Conservation (phyloP, 2,888 invertebrate species). For the Leptopilina myrica region DNA sequence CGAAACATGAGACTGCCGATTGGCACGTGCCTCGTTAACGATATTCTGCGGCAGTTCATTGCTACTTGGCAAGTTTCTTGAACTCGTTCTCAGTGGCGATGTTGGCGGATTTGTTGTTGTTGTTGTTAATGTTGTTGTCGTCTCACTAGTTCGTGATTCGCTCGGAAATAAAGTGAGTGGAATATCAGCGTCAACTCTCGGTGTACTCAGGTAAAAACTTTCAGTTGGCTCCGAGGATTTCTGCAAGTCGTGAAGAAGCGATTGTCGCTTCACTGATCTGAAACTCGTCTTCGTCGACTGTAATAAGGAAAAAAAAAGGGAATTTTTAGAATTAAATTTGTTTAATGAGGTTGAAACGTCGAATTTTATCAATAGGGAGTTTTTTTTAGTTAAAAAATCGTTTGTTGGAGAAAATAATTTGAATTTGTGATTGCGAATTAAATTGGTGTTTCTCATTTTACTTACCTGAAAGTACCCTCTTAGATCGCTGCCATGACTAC, state of each 20-base stretch:
- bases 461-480: constrained; percentile 73
- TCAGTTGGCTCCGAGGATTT: constrained; percentile 66
- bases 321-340: too few relatives aligned
- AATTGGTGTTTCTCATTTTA: not conserved
- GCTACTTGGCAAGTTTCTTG: constrained; percentile 58
- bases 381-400: too few relatives aligned
- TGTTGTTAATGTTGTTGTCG: constrained; percentile 60
- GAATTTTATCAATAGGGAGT: too few relatives aligned
- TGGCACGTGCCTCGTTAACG: constrained; percentile 70
- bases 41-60: constrained; percentile 71
- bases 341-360: too few relatives aligned
- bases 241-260: constrained; percentile 61
- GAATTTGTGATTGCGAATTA: too few relatives aligned
- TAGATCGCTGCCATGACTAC: constrained; percentile 72
- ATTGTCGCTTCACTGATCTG: constrained; percentile 70
- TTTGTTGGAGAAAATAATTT: too few relatives aligned
- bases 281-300: constrained; percentile 72
- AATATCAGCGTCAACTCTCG: constrained; percentile 72
- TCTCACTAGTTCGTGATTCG: constrained; percentile 1
- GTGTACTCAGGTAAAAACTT: constrained; percentile 74
- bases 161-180: constrained; percentile 68
- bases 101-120: constrained; percentile 58
- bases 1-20: constrained; percentile 73
- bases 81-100: constrained; percentile 56
- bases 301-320: constrained; percentile 15